Evolutionary conservation across 2,797 vertebrate genomes (phyloP).

Genomic region (Crypturellus tataupa): DNA sequence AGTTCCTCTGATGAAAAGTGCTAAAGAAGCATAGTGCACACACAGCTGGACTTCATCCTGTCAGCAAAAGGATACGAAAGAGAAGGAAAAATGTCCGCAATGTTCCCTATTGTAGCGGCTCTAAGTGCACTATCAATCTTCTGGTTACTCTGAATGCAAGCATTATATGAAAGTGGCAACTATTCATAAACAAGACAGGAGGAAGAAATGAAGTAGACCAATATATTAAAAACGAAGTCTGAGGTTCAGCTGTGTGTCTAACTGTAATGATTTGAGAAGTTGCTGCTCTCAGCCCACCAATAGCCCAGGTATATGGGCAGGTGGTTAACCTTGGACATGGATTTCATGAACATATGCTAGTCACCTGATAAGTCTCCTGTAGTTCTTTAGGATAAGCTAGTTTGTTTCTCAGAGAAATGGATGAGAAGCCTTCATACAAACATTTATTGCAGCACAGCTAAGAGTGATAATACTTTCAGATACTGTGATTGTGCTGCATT

Average conservation of each 20-base stretch:
- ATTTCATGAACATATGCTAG: not conserved
- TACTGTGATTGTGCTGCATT: not conserved
- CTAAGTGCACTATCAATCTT: not conserved
- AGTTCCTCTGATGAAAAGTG: not conserved
- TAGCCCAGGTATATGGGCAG: not conserved
- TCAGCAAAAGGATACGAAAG: not conserved
- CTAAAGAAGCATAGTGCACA: not conserved
- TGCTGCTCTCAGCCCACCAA: not conserved
- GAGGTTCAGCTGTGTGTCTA: not conserved
- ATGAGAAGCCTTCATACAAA: not conserved
- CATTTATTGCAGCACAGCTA: not conserved
- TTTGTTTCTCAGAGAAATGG: not conserved
- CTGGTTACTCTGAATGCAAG: not conserved
- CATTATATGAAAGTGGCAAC: not conserved
- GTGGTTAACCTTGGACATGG: not conserved
- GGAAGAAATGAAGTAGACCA: not conserved
- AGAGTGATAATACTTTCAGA: not conserved
- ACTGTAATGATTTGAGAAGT: not conserved
- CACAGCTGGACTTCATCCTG: not conserved
- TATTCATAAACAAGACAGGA: not conserved
- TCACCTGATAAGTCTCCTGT: not conserved
- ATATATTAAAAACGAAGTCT: not conserved
- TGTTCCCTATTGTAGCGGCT: not conserved
- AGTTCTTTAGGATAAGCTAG: not conserved
- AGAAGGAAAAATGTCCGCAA: not conserved